Evolutionary conservation across 1,140 invertebrate genomes (phyloP).

Genomic region (Diorhabda sublineata): DNA sequence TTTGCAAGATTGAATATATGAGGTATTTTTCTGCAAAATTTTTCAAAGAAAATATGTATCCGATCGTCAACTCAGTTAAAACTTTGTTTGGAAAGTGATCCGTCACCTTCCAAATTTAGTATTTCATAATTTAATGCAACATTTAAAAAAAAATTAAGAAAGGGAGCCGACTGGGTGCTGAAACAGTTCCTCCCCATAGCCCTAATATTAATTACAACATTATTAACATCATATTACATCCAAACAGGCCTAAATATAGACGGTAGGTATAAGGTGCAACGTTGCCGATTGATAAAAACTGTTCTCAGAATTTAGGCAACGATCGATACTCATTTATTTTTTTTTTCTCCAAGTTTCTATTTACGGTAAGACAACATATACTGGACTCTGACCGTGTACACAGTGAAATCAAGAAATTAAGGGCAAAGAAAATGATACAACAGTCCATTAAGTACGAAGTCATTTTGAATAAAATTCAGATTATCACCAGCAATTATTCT

Average conservation of each 20-base stretch:
- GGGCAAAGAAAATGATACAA: background rate
- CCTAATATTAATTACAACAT: too few relatives aligned
- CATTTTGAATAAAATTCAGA: background rate
- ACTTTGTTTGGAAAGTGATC: too few relatives aligned
- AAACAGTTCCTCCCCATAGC: background rate
- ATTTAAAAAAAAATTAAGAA: background rate
- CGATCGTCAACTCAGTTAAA: too few relatives aligned
- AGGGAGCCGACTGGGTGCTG: background rate
- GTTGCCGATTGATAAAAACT: background rate
- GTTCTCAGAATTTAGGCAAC: conserved; percentile 1
- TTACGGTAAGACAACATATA: background rate
- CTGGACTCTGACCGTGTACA: background rate
- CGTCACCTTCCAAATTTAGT: too few relatives aligned
- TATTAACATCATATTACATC: too few relatives aligned
- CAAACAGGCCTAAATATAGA: background rate
- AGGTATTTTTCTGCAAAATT: too few relatives aligned
- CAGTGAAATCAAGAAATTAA: conserved; percentile 2
- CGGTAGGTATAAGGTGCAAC: background rate
- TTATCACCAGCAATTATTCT: too few relatives aligned
- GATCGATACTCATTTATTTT: conserved; percentile 2
- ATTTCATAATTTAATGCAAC: background rate
- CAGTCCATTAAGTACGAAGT: background rate
- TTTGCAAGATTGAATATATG: too few relatives aligned
- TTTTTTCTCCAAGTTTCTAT: background rate
- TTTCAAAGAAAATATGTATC: too few relatives aligned